Evolutionary conservation across 2,113 vertebrate species (phyloP).

Genomic region (Crotalus helleri): DNA sequence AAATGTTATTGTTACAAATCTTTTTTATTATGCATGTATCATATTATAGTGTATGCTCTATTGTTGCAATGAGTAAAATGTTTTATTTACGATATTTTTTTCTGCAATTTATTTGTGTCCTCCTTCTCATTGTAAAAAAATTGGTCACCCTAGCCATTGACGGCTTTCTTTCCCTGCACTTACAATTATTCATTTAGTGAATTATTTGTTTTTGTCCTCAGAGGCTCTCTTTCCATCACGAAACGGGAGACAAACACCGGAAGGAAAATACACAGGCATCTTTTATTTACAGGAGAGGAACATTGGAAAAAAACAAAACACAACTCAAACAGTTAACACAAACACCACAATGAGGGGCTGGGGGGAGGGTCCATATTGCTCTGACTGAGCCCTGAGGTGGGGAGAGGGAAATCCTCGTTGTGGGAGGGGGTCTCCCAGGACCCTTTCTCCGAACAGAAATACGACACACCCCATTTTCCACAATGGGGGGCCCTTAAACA

Average conservation of each 20-base stretch:
- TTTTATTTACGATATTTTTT: too few relatives aligned
- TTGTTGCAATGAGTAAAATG: too few relatives aligned
- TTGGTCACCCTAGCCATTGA: too few relatives aligned
- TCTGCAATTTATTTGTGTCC: too few relatives aligned
- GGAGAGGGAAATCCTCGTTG: neutral
- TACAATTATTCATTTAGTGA: too few relatives aligned
- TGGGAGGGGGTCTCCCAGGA: fast-evolving
- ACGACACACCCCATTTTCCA: fast-evolving
- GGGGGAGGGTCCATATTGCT: neutral
- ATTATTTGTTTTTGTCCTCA: neutral
- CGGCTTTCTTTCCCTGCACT: neutral
- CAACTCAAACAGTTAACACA: neutral
- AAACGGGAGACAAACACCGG: neutral
- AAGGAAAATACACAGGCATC: conserved; percentile 23
- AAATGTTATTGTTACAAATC: too few relatives aligned
- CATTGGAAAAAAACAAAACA: neutral
- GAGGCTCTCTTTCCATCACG: neutral
- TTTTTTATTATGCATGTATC: too few relatives aligned
- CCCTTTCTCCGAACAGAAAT: neutral
- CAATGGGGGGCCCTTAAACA: too few relatives aligned
- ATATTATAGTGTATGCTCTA: too few relatives aligned
- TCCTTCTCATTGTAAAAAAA: too few relatives aligned
- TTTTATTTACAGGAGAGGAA: conserved; percentile 19
- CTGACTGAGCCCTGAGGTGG: neutral
- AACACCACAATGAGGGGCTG: neutral